Percentiles rank a stretch among this genome's conserved stretches.
These are phyloP conservation scores for Microctonus brassicae DNA, from an alignment of 2,888 invertebrate species.

Conservation along the genomic window DNA sequence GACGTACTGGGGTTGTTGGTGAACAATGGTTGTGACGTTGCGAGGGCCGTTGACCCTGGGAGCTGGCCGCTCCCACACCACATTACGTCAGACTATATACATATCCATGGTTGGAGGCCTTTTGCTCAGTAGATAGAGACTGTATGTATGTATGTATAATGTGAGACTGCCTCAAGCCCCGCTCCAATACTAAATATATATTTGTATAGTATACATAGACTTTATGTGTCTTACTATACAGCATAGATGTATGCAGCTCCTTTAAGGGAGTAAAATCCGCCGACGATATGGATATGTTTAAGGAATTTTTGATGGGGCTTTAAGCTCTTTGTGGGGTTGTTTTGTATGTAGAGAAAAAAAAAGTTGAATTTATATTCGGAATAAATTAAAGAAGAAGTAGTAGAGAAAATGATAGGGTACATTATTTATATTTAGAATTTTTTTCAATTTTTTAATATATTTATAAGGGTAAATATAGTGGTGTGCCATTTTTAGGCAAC, in stretches of 20 bases:
- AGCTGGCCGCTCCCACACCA: conserved; percentile 58
- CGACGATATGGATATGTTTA: too few relatives aligned
- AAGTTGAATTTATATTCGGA: too few relatives aligned
- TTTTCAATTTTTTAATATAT: too few relatives aligned
- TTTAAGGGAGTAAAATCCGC: too few relatives aligned
- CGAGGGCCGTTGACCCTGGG: conserved; percentile 58
- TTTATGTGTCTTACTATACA: conserved; percentile 10
- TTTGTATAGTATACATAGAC: conserved; percentile 30
- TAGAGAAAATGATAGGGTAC: too few relatives aligned
- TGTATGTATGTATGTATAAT: conserved; percentile 1
- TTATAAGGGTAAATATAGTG: too few relatives aligned
- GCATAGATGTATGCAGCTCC: neutral
- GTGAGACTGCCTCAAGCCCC: conserved; percentile 25
- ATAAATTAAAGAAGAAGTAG: too few relatives aligned
- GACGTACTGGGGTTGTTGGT: conserved; percentile 52
- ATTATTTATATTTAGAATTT: too few relatives aligned
- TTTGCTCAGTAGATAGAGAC: neutral
- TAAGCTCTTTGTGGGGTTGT: too few relatives aligned
- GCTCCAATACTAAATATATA: conserved; percentile 7
- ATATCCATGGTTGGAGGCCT: conserved; percentile 19
- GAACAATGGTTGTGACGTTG: conserved; percentile 55
- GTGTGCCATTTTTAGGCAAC: too few relatives aligned
- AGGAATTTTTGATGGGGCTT: too few relatives aligned
- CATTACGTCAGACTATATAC: conserved; percentile 56
- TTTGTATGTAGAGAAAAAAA: too few relatives aligned